Conservation (phyloP, 64 coral and sea anemone genomes). For the Montipora sp. region DNA sequence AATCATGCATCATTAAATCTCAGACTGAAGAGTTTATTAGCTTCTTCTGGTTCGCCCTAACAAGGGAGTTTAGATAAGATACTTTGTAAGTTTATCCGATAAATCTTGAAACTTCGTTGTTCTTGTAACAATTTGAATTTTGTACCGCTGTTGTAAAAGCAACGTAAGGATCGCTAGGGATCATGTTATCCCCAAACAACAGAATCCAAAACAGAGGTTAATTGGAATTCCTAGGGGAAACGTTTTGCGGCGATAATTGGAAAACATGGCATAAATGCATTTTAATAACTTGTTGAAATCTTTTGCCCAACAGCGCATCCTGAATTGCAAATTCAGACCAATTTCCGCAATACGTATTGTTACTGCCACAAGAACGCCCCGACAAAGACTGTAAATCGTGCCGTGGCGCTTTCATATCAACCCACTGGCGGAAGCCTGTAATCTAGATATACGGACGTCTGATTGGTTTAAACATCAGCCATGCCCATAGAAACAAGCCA, state of each 20-base stretch:
- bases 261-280: constrained; percentile 82
- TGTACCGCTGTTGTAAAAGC: too few species aligned
- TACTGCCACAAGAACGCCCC: constrained; percentile 33
- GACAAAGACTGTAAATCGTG: constrained; percentile 56
- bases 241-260: constrained; percentile 81
- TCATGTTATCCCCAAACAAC: neutral
- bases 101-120: neutral
- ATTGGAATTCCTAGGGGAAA: constrained; percentile 53
- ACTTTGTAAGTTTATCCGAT: neutral
- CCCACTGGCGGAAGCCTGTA: constrained; percentile 47
- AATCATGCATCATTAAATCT: neutral
- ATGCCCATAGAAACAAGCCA: constrained; percentile 62
- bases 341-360: constrained; percentile 48
- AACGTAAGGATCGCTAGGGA: neutral
- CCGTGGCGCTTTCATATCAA: constrained; percentile 60
- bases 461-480: constrained; percentile 67
- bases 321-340: constrained; percentile 38
- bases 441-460: constrained; percentile 10
- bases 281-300: constrained; percentile 96
- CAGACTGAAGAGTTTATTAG: constrained; percentile 29
- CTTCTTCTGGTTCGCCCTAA: neutral
- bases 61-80: neutral
- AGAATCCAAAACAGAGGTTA: constrained; percentile 32
- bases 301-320: constrained; percentile 46
- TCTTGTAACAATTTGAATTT: neutral